Conservation (phyloP, 2,888 invertebrate species). For the Hirtodrosophila histrioides region DNA sequence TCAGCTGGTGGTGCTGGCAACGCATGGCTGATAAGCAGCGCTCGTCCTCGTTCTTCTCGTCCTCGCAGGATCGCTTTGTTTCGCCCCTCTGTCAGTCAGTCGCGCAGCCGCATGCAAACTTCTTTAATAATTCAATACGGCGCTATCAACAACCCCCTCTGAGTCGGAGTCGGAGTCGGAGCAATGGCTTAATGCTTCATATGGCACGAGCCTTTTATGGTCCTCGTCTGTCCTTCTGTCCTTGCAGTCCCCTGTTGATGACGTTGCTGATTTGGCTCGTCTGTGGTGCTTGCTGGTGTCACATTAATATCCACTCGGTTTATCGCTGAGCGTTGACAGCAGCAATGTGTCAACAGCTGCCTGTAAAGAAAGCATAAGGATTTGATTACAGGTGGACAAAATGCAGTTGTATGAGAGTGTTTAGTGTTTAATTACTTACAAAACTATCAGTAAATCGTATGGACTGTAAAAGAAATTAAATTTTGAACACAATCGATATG, state of each 20-base stretch:
- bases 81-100: constrained; percentile 43
- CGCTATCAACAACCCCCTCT: constrained; percentile 55
- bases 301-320: constrained; percentile 25
- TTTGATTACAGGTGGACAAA: constrained; percentile 27
- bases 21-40: constrained; percentile 69
- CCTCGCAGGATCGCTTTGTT: constrained; percentile 67
- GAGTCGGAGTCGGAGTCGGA: constrained; percentile 5
- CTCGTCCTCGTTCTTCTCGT: constrained; percentile 31
- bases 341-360: constrained; percentile 56
- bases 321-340: constrained; percentile 25
- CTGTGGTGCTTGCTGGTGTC: constrained; percentile 38
- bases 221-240: constrained; percentile 13
- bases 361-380: constrained; percentile 24
- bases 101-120: constrained; percentile 56
- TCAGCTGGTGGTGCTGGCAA: constrained; percentile 38
- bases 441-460: no score
- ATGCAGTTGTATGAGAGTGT: no score
- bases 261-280: constrained; percentile 54
- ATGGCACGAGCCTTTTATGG: constrained; percentile 61
- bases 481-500: no score
- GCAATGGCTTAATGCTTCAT: constrained; percentile 34
- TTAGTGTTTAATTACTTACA: no score
- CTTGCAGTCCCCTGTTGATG: constrained; percentile 16
- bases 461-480: no score
- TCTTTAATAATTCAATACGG: constrained; percentile 38